Conservation (phyloP, 2,888 invertebrate species). For the Sthenelais limicola region DNA sequence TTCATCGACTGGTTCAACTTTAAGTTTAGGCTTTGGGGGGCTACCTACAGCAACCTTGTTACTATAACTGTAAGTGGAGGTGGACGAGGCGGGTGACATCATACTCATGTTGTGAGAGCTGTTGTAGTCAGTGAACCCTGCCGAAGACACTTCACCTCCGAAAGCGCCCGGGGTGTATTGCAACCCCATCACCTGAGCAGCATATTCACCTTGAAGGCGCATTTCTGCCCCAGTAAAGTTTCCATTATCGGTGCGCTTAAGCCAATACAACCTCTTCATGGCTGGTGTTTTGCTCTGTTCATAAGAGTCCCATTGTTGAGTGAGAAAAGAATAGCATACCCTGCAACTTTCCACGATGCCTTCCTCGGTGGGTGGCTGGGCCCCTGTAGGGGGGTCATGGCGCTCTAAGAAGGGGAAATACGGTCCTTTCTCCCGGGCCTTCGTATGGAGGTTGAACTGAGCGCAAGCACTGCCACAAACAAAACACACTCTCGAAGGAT, state of each 20-base stretch:
- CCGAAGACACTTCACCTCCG: conserved; percentile 8
- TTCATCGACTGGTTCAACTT: conserved; percentile 14
- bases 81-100: conserved; percentile 18
- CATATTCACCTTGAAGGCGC: conserved; percentile 92
- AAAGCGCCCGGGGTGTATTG: conserved; percentile 58
- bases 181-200: conserved; percentile 83
- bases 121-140: conserved; percentile 16
- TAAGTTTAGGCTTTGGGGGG: not conserved
- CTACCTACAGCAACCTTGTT: conserved; percentile 5
- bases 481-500: conserved; percentile 58
- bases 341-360: conserved; percentile 82
- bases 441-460: conserved; percentile 75
- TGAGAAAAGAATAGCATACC: conserved; percentile 87
- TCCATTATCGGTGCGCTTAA: conserved; percentile 92
- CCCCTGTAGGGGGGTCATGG: conserved; percentile 87
- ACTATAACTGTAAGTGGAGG: conserved; percentile 18
- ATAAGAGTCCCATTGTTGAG: conserved; percentile 93
- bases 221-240: conserved; percentile 81
- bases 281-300: conserved; percentile 89
- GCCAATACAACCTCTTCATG: conserved; percentile 90
- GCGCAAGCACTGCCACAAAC: conserved; percentile 70
- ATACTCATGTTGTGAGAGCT: conserved; percentile 15
- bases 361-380: conserved; percentile 70
- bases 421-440: conserved; percentile 76
- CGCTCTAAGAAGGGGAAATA: conserved; percentile 93